Percentiles rank a stretch among this genome's conserved stretches.
These are phyloP conservation scores for Saturnia japonica DNA, from an alignment of 2,888 invertebrate genomes.

Conservation along the genomic window DNA sequence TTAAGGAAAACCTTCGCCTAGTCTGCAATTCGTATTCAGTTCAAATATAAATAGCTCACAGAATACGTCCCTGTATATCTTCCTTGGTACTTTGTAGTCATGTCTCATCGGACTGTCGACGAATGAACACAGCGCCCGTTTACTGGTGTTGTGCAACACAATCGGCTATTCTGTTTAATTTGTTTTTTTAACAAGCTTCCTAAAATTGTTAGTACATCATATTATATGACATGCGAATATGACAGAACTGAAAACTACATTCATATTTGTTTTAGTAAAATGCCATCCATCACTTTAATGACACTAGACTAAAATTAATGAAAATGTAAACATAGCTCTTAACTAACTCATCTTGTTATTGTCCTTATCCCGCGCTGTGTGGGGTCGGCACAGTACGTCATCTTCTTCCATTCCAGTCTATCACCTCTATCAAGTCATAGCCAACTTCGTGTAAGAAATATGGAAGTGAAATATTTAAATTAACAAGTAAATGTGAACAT, in stretches of 20 bases:
- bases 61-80: conserved; percentile 12
- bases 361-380: too few species aligned
- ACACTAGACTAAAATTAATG: not conserved
- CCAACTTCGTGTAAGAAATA: too few species aligned
- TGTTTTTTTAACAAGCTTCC: not conserved
- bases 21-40: conserved; percentile 12
- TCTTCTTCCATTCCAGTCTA: too few species aligned
- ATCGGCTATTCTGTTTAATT: not conserved
- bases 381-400: too few species aligned
- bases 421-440: too few species aligned
- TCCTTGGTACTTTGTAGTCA: conserved; percentile 11
- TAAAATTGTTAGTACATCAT: not conserved
- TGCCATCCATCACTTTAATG: not conserved
- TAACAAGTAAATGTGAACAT: too few species aligned
- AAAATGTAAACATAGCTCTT: not conserved
- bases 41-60: conserved; percentile 11
- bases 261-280: not conserved
- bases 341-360: too few species aligned
- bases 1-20: conserved; percentile 7
- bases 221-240: not conserved
- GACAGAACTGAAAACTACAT: not conserved
- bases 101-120: not conserved
- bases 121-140: not conserved
- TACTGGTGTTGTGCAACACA: not conserved
- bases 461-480: too few species aligned